Evolutionary conservation across 2,113 vertebrate species (phyloP), one percentile per base, ranked within the genome.

Genomic region (Onychostoma macrolepis): DNA sequence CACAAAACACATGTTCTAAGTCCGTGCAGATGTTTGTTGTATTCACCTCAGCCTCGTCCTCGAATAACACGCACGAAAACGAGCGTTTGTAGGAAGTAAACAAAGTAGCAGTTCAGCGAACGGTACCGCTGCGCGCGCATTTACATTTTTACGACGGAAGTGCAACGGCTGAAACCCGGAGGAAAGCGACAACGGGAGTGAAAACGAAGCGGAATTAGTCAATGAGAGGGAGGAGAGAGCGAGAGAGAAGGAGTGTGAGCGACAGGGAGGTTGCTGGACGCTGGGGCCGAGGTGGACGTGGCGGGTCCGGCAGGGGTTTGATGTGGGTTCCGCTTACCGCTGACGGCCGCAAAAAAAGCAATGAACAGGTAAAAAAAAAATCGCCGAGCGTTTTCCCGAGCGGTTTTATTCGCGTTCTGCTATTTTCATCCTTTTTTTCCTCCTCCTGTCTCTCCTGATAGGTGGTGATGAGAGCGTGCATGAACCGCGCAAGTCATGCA

Each of bases 251-350:
- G 83, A 79, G 87, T 63, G 92, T 89, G 92, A 84, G 77, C 89
- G 83, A 67, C 50, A 86, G 80, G 84, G 88, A 93, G 92, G 92
- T 80, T 92, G 92, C 90, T 89, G 87, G 92, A 93, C 56, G 91
- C 90, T 91, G 89, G 84, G 93, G 91, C 91, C 90, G 93, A 93
- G 92, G 94, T 90, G 95, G 95, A 96, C 95, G 95, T 96, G 95
- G 95, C 95, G 94, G 92, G 89, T 95, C 93, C 93, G 92, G 91
- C 86, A 87, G 92, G 93, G 90, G 87, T 83, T 92, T 87, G 90
- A 90, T 91, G 90, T 76, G 71, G 84, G 71, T 78, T 82, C 86
- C 65, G 91, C 81, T 69, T 79, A 90, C 90, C 90, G 74, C 82
- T 79, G 90, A 91, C 86, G 88, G 77, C 69, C 67, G 41, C 50